Evolutionary conservation across 2,113 vertebrate genomes (phyloP), one percentile per base, ranked within the genome.

Genomic region (Sisor rabdophorus): DNA sequence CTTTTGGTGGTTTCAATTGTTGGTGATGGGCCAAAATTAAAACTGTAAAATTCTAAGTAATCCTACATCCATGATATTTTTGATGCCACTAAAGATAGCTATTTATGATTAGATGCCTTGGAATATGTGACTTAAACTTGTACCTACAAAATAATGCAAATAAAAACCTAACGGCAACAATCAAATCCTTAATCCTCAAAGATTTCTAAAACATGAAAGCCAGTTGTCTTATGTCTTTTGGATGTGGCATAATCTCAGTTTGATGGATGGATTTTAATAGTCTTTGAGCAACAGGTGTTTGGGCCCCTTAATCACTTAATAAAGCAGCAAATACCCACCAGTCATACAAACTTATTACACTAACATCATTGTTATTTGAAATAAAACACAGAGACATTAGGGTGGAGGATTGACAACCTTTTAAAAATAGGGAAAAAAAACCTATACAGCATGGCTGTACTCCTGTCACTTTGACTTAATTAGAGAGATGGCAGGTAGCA

Each of bases 391-490:
- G 32, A 64, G 61, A 40, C 61, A 13, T 32, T 28, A 5, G 32
- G 32, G 32, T 22, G 32, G n/a, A 47, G 44, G 44, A 67, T 36
- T 44, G 36, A 20, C 32, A 24, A 8, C 8, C 40, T 44, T 44
- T 44, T 47, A 15, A 11, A 44, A 22, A 59, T 26, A 11, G 2
- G 8, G 48, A 48, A 36, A 44, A 16, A 74, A 70, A 60, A 44
- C 67, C 40, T 47, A 1, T 4, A 2, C 53, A 44, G 61, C 52
- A 55, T 30, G 6, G 54, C 36, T 19, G n/a, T 22, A 11, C 36
- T 70, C 28, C 19, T 26, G 36, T 44, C 17, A 59, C 36, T 60
- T 71, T 73, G 63, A 76, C 50, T 74, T 61, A 79, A 79, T 83
- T 73, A 72, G 48, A 73, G 72, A 71, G 79, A 60, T 70, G 60